Conservation (phyloP, 2,113 vertebrate genomes). For the Caranx ignobilis region DNA sequence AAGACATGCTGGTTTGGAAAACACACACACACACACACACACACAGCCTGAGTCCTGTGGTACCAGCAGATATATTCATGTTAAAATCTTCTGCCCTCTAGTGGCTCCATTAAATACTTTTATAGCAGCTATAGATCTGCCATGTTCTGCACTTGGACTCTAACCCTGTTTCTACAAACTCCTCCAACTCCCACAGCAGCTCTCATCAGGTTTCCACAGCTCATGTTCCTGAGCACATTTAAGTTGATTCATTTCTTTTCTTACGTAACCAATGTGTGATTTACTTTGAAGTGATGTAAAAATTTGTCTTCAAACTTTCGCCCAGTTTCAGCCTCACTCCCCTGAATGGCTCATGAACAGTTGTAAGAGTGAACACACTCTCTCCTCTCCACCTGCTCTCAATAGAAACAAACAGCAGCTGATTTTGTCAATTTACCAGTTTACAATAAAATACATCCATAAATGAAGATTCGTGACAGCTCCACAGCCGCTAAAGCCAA, state of each 20-base stretch:
- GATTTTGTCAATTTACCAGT: no score
- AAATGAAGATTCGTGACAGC: no score
- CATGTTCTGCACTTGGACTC: background rate
- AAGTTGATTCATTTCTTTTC: no score
- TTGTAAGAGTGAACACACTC: no score
- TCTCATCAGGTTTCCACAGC: background rate
- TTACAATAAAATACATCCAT: no score
- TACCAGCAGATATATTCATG: background rate
- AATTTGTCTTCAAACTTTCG: background rate
- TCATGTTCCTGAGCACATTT: background rate
- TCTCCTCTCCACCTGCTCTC: no score
- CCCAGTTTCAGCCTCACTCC: background rate
- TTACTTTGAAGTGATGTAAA: background rate
- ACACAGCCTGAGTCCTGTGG: background rate
- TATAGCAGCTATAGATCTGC: background rate
- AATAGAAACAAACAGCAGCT: no score
- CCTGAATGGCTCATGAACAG: background rate
- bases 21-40: background rate
- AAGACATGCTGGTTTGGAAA: background rate
- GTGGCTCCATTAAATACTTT: conserved; percentile 38
- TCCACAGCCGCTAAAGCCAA: no score
- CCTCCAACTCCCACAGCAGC: background rate
- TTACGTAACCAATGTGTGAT: background rate
- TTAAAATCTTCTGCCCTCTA: conserved; percentile 56
- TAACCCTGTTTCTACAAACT: background rate